These are phyloP conservation scores for Calliphora vicina DNA, from an alignment of 1,140 invertebrate species.

Conservation along the genomic window DNA sequence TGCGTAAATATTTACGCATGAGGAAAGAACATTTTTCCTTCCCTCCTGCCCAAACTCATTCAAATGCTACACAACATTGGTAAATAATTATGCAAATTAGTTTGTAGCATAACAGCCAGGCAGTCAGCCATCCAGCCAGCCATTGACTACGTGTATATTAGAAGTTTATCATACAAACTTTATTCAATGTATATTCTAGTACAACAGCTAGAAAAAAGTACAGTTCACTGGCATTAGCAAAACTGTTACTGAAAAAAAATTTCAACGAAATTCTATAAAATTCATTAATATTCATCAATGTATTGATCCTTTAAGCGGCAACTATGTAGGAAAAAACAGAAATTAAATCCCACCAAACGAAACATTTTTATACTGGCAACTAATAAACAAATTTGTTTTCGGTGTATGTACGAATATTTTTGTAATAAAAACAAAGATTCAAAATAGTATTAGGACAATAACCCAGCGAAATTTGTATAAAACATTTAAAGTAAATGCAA, in stretches of 20 bases:
- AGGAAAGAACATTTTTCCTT: background rate
- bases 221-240: background rate
- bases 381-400: no score
- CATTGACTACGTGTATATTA: background rate
- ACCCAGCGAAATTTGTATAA: no score
- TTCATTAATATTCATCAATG: constrained; percentile 33
- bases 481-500: no score
- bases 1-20: background rate
- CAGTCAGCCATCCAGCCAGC: no score
- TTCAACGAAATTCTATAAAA: background rate
- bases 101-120: background rate
- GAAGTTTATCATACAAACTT: background rate
- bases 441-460: no score
- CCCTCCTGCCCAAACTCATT: background rate
- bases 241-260: background rate
- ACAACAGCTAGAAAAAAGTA: background rate
- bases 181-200: background rate
- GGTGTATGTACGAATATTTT: no score
- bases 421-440: no score
- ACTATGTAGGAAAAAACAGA: background rate
- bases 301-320: constrained; percentile 27
- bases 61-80: background rate
- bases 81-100: constrained; percentile 34
- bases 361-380: no score
- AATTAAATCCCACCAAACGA: no score